A percentile compares a stretch with the other conserved stretches of the same genome.
phyloP scores from a whole-genome alignment of 2,888 invertebrate species.

The Quadriops clusia region DNA sequence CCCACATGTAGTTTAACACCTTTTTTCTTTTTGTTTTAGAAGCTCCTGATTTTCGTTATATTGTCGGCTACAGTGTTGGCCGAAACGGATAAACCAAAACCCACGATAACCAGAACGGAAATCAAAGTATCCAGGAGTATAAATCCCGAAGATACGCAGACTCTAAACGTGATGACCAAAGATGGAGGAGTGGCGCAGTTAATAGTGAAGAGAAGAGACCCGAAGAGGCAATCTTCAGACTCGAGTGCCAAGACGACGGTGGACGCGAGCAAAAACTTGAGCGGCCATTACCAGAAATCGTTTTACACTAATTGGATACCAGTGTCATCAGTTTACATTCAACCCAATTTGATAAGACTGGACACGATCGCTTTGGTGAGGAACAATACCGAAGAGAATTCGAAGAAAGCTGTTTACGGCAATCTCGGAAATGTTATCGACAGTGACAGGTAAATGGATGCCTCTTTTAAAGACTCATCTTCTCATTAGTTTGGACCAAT shows the following conservation, averaged over 20 bases:
- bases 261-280: constrained; percentile 27
- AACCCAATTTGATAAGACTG: constrained; percentile 27
- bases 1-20: too few species aligned
- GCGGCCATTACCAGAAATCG: constrained; percentile 24
- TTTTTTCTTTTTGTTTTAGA: constrained; percentile 41
- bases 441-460: constrained; percentile 27
- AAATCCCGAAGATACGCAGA: constrained; percentile 64
- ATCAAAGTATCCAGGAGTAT: constrained; percentile 66
- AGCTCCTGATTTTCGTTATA: constrained; percentile 34
- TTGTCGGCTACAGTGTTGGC: constrained; percentile 22
- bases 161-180: constrained; percentile 63
- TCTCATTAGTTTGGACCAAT: too few species aligned
- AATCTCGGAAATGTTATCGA: constrained; percentile 28
- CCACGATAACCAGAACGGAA: constrained; percentile 56
- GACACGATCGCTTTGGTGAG: constrained; percentile 27
- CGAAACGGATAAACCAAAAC: constrained; percentile 32
- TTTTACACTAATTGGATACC: constrained; percentile 35
- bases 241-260: not conserved
- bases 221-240: constrained; percentile 34
- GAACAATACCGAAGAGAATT: constrained; percentile 22
- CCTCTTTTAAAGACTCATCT: too few species aligned
- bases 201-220: constrained; percentile 59
- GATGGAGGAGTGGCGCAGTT: constrained; percentile 66
- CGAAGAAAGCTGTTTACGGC: constrained; percentile 14
- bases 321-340: constrained; percentile 28